phyloP scores from a whole-genome alignment of 2,888 invertebrate genomes.

The Acleris emargana region DNA sequence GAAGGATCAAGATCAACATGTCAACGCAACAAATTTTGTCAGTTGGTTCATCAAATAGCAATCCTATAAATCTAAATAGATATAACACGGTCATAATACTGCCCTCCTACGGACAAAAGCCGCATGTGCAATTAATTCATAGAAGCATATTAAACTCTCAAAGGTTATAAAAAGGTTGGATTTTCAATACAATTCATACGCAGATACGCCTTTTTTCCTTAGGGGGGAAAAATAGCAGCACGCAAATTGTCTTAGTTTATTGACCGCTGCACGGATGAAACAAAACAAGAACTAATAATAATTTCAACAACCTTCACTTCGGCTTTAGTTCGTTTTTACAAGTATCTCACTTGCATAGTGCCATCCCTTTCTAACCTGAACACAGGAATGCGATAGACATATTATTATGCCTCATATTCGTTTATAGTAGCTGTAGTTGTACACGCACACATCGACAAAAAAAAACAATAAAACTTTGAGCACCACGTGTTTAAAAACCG shows the following conservation, averaged over 20 bases:
- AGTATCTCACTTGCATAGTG: neutral
- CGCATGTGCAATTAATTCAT: too few species aligned
- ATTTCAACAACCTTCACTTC: conserved; percentile 18
- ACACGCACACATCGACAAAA: conserved; percentile 3
- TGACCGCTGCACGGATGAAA: conserved; percentile 16
- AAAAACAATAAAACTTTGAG: neutral
- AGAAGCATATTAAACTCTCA: too few species aligned
- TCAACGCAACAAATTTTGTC: too few species aligned
- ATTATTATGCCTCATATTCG: neutral
- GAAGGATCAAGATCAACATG: too few species aligned
- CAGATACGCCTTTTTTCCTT: too few species aligned
- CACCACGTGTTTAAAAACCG: conserved; percentile 13
- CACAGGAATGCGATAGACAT: neutral
- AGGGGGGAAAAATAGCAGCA: neutral
- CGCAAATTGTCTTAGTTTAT: conserved; percentile 22
- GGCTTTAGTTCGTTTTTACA: neutral
- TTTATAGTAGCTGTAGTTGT: neutral
- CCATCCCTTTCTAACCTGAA: neutral
- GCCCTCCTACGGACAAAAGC: too few species aligned
- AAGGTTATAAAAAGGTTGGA: too few species aligned
- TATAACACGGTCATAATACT: too few species aligned
- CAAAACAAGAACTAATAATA: conserved; percentile 26
- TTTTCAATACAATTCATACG: too few species aligned
- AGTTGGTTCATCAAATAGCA: too few species aligned
- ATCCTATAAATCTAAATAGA: too few species aligned